Conservation (phyloP, 2,888 invertebrate genomes). For the Glyphotaelius pellucidus region DNA sequence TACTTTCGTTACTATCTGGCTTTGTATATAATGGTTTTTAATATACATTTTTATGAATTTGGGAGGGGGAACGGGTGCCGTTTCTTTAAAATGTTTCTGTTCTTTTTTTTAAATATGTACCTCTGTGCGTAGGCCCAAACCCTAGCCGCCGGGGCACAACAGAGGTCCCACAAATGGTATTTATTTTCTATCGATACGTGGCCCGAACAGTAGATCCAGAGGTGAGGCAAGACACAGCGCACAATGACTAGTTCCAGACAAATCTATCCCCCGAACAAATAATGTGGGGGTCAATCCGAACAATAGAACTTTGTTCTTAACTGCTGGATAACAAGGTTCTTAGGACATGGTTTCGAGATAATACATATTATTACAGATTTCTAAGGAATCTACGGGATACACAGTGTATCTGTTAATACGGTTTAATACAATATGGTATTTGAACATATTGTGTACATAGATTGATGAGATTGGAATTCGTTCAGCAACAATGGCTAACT, state of each 20-base stretch:
- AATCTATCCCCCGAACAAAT: background rate
- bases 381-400: background rate
- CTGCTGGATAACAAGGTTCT: background rate
- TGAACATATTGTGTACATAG: background rate
- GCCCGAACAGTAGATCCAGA: background rate
- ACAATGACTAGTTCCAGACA: background rate
- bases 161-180: slow-evolving; percentile 26
- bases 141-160: background rate
- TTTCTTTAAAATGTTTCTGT: background rate
- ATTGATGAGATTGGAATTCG: background rate
- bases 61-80: too few species aligned
- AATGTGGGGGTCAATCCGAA: background rate
- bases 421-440: background rate
- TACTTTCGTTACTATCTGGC: too few species aligned
- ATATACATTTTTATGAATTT: too few species aligned
- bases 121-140: background rate
- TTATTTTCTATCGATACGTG: slow-evolving; percentile 17
- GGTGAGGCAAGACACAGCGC: background rate
- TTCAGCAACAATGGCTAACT: background rate
- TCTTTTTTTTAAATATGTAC: background rate
- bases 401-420: background rate
- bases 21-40: too few species aligned
- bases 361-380: background rate
- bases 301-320: background rate
- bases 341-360: background rate